A percentile compares a stretch with the other conserved stretches of the same genome.
Conservation (phyloP, 2,888 invertebrate species). For the Thereva unica region DNA sequence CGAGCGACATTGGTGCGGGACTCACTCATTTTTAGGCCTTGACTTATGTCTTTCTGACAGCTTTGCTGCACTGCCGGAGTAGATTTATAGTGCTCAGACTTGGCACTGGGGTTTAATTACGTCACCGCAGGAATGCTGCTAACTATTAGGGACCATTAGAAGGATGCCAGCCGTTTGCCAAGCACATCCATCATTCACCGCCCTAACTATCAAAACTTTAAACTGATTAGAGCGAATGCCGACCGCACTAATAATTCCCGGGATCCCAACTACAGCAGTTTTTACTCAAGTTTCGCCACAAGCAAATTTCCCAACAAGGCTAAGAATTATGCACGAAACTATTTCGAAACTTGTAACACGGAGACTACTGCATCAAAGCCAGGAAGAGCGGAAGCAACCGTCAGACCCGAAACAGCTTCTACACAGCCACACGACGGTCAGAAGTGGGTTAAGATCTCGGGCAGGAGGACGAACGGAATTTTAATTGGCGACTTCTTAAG, state of each 20-base stretch:
- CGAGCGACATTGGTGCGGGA: too few relatives aligned
- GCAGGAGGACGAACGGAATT: conserved; percentile 18
- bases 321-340: conserved; percentile 31
- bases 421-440: conserved; percentile 15
- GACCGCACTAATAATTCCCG: conserved; percentile 23
- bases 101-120: too few relatives aligned
- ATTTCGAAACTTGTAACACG: conserved; percentile 13
- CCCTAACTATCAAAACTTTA: background rate
- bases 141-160: too few relatives aligned
- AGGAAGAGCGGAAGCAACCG: background rate
- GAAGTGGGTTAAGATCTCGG: background rate
- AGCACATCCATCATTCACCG: conserved; percentile 3
- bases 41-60: too few relatives aligned
- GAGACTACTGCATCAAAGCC: conserved; percentile 1
- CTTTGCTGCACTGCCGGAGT: too few relatives aligned
- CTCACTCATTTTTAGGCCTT: too few relatives aligned
- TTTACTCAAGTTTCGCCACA: conserved; percentile 26
- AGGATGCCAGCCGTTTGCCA: too few relatives aligned
- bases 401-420: background rate
- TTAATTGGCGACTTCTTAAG: conserved; percentile 22
- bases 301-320: conserved; percentile 27
- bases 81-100: too few relatives aligned
- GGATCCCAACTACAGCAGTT: conserved; percentile 24
- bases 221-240: conserved; percentile 15
- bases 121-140: too few relatives aligned